These are phyloP conservation scores for Psylliodes chrysocephalus DNA, from an alignment of 2,888 invertebrate species.

Conservation along the genomic window DNA sequence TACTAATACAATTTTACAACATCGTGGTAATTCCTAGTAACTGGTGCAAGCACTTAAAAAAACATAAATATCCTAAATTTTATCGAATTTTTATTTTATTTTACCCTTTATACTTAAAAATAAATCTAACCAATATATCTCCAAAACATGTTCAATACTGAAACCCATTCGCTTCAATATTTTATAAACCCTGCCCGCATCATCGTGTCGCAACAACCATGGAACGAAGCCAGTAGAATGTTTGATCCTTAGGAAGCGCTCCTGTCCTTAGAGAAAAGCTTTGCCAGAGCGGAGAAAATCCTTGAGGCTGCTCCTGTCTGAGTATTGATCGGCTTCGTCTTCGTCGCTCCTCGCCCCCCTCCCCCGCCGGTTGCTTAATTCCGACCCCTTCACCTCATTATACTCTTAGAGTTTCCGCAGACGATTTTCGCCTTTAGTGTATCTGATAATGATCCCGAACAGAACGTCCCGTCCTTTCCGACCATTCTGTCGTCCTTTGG, in stretches of 20 bases:
- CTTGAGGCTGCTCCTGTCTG: conserved; percentile 42
- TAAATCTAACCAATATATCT: too few relatives aligned
- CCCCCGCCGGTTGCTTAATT: conserved; percentile 52
- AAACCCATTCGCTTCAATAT: not conserved
- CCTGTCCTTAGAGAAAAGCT: conserved; percentile 44
- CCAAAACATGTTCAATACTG: too few relatives aligned
- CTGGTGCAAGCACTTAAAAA: too few relatives aligned
- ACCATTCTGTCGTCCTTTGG: conserved; percentile 44
- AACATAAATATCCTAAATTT: too few relatives aligned
- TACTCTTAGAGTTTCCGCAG: conserved; percentile 60
- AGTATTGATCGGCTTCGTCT: conserved; percentile 45
- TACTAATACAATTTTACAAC: too few relatives aligned
- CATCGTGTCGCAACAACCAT: not conserved
- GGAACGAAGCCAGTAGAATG: not conserved
- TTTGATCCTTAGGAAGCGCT: conserved; percentile 32
- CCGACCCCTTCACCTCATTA: conserved; percentile 61
- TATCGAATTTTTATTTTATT: too few relatives aligned
- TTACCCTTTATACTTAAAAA: too few relatives aligned
- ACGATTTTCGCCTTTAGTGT: conserved; percentile 61
- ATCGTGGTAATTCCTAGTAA: too few relatives aligned
- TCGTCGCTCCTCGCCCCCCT: conserved; percentile 35
- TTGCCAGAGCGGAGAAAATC: conserved; percentile 34
- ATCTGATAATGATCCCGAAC: conserved; percentile 59
- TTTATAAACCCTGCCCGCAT: not conserved
- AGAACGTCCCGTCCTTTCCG: conserved; percentile 48